Percentiles rank a stretch among this genome's conserved stretches.
Conservation (phyloP, 53 echinoderm and acorn worm species). For the Apostichopus leukothele region DNA sequence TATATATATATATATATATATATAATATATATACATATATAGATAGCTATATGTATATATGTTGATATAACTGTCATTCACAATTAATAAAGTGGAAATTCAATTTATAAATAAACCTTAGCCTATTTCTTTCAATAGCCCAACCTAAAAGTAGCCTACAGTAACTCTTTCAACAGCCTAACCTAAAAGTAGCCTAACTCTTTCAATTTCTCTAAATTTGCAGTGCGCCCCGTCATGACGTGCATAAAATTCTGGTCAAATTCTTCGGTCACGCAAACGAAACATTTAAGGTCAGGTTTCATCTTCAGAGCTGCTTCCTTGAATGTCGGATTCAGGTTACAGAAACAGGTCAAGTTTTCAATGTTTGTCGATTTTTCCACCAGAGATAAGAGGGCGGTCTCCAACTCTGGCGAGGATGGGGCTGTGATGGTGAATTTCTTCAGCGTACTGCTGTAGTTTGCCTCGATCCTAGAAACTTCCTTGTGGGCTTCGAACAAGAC, state of each 20-base stretch:
- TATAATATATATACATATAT: no score
- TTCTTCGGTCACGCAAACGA: conserved; percentile 30
- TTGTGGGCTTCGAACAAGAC: conserved; percentile 31
- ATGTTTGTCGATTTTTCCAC: conserved; percentile 11
- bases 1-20: no score
- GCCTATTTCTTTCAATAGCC: no score
- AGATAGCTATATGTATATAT: no score
- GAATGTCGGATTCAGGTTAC: not conserved
- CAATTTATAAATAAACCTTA: no score
- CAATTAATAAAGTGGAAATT: no score
- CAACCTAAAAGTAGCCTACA: no score
- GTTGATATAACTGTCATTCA: no score
- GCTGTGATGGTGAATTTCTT: conserved; percentile 39
- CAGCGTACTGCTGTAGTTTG: conserved; percentile 8
- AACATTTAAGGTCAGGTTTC: conserved; percentile 21
- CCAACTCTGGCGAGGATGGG: conserved; percentile 24
- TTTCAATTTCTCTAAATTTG: conserved; percentile 30
- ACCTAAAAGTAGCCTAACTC: conserved; percentile 29
- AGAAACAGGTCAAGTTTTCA: conserved; percentile 32
- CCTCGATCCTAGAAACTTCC: conserved; percentile 8
- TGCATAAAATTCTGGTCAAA: conserved; percentile 33
- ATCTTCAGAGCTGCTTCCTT: not conserved
- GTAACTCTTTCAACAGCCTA: no score
- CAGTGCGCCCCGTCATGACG: conserved; percentile 27
- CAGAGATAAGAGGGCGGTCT: conserved; percentile 10